Conservation (phyloP, 2,113 vertebrate species). For the Nyctibius bracteatus region DNA sequence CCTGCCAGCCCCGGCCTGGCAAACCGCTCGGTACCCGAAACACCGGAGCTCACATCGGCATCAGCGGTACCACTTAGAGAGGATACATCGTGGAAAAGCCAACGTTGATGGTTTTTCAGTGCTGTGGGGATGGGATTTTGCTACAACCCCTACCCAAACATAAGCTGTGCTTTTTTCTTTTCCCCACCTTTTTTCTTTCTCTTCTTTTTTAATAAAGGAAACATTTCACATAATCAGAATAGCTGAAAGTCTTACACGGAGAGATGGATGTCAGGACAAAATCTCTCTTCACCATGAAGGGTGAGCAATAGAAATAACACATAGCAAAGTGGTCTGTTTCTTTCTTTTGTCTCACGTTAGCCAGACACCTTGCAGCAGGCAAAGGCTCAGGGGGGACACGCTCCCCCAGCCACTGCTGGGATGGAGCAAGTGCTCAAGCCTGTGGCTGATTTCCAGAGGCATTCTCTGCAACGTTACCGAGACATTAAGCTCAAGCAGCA, state of each 20-base stretch:
- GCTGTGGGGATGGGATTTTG: not conserved
- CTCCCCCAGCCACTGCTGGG: not conserved
- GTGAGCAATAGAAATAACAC: not conserved
- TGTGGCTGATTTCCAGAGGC: not conserved
- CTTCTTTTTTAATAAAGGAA: not conserved
- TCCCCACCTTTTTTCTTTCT: not conserved
- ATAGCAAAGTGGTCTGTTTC: not conserved
- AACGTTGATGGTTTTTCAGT: not conserved
- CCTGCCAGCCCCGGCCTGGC: fast-evolving
- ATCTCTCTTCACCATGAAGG: not conserved
- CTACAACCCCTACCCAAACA: not conserved
- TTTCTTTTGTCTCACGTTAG: not conserved
- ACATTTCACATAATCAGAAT: not conserved
- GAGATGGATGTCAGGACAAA: not conserved
- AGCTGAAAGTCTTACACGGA: not conserved
- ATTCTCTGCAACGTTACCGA: not conserved
- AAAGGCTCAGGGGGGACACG: fast-evolving
- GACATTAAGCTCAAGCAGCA: not conserved
- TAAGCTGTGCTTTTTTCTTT: not conserved
- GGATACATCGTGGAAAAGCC: not conserved
- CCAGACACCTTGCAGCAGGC: not conserved
- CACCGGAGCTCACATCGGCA: not conserved
- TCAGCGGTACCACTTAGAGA: not conserved
- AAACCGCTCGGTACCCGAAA: fast-evolving
- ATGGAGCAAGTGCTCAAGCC: not conserved